Base-by-base conservation (phyloP, 2,888 invertebrate species). In the Torymus aiolomorphi region DNA sequence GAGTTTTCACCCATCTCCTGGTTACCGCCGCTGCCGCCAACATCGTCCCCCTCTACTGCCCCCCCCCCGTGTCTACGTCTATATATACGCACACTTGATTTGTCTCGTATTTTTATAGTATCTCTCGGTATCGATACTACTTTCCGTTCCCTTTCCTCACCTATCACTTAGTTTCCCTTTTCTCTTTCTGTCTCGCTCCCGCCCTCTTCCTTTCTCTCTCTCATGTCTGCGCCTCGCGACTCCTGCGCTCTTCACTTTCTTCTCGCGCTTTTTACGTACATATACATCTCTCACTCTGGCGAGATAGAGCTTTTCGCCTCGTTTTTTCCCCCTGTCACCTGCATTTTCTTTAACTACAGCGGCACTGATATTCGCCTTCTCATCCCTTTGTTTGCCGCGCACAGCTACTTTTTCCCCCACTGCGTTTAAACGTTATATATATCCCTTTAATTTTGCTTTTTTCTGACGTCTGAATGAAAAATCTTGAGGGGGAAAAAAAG, bases 41-140 rank as follows among this genome's bases (percentile, higher is more conserved):
- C 2, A 3, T 31, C 31, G 24, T 56, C 56, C 1, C 18, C 57
- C 70, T 70, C 24, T 54, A 10, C 42, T 66, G 20, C n/a, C 20
- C 14, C 57, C 18, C 54, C n/a, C n/a, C n/a, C n/a, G n/a, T n/a
- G n/a, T n/a, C n/a, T n/a, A n/a, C n/a, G n/a, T n/a, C n/a, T n/a
- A n/a, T n/a, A n/a, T n/a, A n/a, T n/a, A 11, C 12, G 1, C 59
- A 42, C 71, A 65, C 75, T 75, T 71, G 76, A 80, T 80, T 76
- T 80, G 72, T 69, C 67, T 62, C 67, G 72, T 56, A 57, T 72
- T 73, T 79, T 78, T 66, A 71, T 59, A 63, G 62, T 66, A 51
- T 67, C 42, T 54, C 49, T 16, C 11, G 20, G 63, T 2, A 1
- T 57, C 71, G 24, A 31, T 14, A 31, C 61, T 54, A 13, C 62